A percentile compares a stretch with the other conserved stretches of the same genome.
Conservation (phyloP, 2,888 invertebrate species). For the Blastobasis adustella region DNA sequence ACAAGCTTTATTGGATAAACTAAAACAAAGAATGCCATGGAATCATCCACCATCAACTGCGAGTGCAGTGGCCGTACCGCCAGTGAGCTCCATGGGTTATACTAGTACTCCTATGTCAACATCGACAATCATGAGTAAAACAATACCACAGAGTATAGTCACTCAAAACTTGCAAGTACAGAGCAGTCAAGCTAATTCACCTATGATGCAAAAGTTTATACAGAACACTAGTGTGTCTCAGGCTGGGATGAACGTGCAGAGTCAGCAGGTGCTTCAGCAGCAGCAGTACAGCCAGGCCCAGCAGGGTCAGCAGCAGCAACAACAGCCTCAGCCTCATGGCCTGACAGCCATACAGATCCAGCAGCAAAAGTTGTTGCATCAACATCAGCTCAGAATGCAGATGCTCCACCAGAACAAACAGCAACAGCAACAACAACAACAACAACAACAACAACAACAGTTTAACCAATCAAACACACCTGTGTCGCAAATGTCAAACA, state of each 20-base stretch:
- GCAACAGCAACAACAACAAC: slow-evolving; percentile 46
- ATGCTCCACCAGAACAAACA: slow-evolving; percentile 57
- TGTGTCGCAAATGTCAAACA: slow-evolving; percentile 55
- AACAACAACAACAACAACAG: slow-evolving; percentile 43
- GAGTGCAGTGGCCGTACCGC: slow-evolving; percentile 43
- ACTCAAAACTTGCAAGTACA: slow-evolving; percentile 65
- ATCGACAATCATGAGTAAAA: slow-evolving; percentile 55
- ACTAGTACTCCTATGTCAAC: slow-evolving; percentile 50
- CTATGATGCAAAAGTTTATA: slow-evolving; percentile 57
- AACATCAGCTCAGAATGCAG: slow-evolving; percentile 73
- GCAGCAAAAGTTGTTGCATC: slow-evolving; percentile 74
- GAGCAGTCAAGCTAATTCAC: slow-evolving; percentile 50
- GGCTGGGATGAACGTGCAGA: slow-evolving; percentile 44
- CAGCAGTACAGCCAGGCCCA: slow-evolving; percentile 31
- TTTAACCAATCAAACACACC: slow-evolving; percentile 60
- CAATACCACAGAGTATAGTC: slow-evolving; percentile 57
- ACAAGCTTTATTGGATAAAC: slow-evolving; percentile 81
- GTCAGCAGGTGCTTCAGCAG: slow-evolving; percentile 55
- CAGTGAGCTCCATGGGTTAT: slow-evolving; percentile 58
- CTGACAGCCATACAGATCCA: slow-evolving; percentile 64
- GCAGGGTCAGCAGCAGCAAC: slow-evolving; percentile 29
- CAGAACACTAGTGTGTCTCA: slow-evolving; percentile 54
- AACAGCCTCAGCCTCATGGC: slow-evolving; percentile 51
- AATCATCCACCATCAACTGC: slow-evolving; percentile 77
- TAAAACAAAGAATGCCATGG: slow-evolving; percentile 88